Evolutionary conservation across 2,797 vertebrate species (phyloP).

Genomic region (Lagocephalus sceleratus): DNA sequence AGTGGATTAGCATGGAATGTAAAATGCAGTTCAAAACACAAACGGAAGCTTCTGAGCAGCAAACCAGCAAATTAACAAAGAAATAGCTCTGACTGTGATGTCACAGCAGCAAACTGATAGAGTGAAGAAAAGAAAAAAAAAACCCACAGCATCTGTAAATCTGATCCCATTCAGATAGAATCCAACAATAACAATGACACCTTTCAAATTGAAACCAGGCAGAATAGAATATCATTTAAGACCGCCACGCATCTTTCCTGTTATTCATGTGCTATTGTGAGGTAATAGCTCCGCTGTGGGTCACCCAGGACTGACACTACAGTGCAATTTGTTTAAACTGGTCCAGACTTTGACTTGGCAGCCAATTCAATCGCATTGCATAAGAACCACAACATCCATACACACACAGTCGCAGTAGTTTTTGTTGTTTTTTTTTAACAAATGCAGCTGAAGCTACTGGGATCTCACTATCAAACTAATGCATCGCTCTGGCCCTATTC

Average conservation of each 20-base stretch:
- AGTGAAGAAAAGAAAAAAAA: no score
- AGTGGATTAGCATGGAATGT: not conserved
- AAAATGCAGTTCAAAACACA: not conserved
- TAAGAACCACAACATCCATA: conserved; percentile 23
- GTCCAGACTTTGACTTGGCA: not conserved
- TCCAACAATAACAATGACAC: no score
- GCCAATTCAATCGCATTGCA: conserved; percentile 21
- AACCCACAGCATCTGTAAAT: conserved; percentile 29
- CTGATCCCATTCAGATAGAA: conserved; percentile 20
- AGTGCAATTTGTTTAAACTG: no score
- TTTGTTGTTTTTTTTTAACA: no score
- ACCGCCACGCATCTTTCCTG: conserved; percentile 4
- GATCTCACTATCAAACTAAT: conserved; percentile 34
- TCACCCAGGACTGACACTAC: not conserved
- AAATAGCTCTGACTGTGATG: not conserved
- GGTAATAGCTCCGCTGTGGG: not conserved
- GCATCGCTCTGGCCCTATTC: conserved; percentile 24
- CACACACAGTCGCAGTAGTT: conserved; percentile 17
- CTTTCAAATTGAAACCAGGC: not conserved
- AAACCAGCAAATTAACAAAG: conserved; percentile 1
- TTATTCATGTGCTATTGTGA: conserved; percentile 1
- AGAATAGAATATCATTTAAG: not conserved
- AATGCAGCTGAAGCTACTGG: conserved; percentile 29
- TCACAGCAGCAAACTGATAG: conserved; percentile 37
- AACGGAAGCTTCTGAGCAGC: not conserved